Evolutionary conservation across 2,113 vertebrate genomes (phyloP).

Genomic region (Nyctereutes procyonoides): DNA sequence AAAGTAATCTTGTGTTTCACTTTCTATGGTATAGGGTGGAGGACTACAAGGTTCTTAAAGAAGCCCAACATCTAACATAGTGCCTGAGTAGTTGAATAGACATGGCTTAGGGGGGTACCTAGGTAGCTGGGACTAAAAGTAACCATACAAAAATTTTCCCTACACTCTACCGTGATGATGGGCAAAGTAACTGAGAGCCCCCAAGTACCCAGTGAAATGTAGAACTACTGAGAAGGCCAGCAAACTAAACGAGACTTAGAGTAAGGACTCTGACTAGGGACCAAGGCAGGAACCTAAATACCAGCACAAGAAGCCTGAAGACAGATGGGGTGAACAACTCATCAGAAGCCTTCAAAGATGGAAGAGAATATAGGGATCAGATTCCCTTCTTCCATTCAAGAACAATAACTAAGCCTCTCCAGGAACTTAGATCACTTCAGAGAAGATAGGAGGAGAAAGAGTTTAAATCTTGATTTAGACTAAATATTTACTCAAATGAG

Average conservation of each 20-base stretch:
- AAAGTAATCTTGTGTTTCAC: not conserved
- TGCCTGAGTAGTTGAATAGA: not conserved
- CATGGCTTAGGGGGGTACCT: not conserved
- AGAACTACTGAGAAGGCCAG: not conserved
- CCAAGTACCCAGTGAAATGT: not conserved
- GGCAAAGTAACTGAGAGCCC: not conserved
- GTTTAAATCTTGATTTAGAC: not conserved
- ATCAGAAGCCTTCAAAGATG: not conserved
- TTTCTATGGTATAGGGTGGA: conserved; percentile 1
- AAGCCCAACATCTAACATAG: not conserved
- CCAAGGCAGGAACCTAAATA: not conserved
- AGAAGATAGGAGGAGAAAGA: not conserved
- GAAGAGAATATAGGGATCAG: not conserved
- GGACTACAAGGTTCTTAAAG: not conserved
- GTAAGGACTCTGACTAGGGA: not conserved
- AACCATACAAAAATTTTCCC: not conserved
- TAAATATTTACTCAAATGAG: not conserved
- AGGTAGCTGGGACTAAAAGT: not conserved
- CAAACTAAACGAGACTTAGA: not conserved
- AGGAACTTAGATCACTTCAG: not conserved
- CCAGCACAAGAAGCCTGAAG: not conserved
- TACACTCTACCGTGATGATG: not conserved
- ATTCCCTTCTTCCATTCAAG: not conserved
- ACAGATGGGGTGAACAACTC: not conserved
- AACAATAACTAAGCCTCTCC: not conserved